Percentiles rank a stretch among this genome's conserved stretches.
Conservation (phyloP, 2,888 invertebrate species). For the Axea sp. region DNA sequence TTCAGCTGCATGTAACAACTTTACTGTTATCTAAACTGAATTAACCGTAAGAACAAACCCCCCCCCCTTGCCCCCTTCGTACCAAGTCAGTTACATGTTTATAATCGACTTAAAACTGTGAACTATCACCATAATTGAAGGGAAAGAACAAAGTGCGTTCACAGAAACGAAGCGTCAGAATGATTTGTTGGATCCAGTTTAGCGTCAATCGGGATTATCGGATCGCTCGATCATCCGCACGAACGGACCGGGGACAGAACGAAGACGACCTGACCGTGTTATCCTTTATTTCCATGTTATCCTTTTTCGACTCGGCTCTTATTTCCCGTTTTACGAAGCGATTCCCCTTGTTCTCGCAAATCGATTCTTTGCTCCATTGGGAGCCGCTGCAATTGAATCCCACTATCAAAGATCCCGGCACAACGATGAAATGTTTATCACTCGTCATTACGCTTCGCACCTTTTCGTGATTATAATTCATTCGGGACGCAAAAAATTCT, state of each 20-base stretch:
- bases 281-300: slow-evolving; percentile 55
- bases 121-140: slow-evolving; percentile 35
- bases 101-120: slow-evolving; percentile 45
- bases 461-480: slow-evolving; percentile 13
- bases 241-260: slow-evolving; percentile 42
- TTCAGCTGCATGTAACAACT: slow-evolving; percentile 19
- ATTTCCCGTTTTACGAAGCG: slow-evolving; percentile 56
- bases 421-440: slow-evolving; percentile 57
- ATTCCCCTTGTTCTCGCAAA: slow-evolving; percentile 42
- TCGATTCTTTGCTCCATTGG: slow-evolving; percentile 59
- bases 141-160: slow-evolving; percentile 10
- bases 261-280: slow-evolving; percentile 25
- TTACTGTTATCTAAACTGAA: slow-evolving; percentile 35
- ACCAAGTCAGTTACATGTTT: slow-evolving; percentile 20
- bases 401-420: slow-evolving; percentile 46
- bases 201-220: slow-evolving; percentile 56
- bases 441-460: slow-evolving; percentile 24
- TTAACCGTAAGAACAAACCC: slow-evolving; percentile 31
- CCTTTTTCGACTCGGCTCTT: slow-evolving; percentile 57
- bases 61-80: too few relatives aligned
- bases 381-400: slow-evolving; percentile 56
- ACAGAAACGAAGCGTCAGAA: slow-evolving; percentile 26
- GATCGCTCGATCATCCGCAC: slow-evolving; percentile 49
- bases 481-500: slow-evolving; percentile 1
- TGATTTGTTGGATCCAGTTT: slow-evolving; percentile 57